Percentiles rank a stretch among this genome's conserved stretches.
Conservation (phyloP, 1,140 invertebrate genomes). For the Thereuonema tuberculata region DNA sequence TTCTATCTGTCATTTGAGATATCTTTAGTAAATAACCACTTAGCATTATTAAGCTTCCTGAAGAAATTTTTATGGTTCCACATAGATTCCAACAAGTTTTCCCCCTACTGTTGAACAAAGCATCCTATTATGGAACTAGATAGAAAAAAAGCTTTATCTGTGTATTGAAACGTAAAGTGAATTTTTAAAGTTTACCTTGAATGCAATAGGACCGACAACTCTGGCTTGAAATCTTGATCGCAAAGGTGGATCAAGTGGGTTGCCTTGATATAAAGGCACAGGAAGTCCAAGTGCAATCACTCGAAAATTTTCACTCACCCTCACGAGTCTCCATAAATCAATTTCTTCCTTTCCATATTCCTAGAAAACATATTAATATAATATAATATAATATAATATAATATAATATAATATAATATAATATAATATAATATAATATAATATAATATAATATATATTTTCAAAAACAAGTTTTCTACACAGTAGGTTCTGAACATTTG, state of each 20-base stretch:
- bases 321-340: constrained; percentile 68
- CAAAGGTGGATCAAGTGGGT: constrained; percentile 88
- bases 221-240: constrained; percentile 87
- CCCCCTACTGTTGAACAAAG: too few species aligned
- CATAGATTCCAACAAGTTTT: too few species aligned
- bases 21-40: too few species aligned
- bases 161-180: too few species aligned
- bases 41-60: too few species aligned
- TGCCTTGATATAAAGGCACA: constrained; percentile 73
- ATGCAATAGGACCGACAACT: constrained; percentile 46
- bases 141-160: too few species aligned
- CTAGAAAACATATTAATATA: constrained; percentile 34
- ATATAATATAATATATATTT: not conserved
- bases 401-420: too few species aligned
- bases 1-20: too few species aligned
- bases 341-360: constrained; percentile 61
- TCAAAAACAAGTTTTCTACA: not conserved
- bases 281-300: constrained; percentile 82
- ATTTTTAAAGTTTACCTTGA: constrained; percentile 28
- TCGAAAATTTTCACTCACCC: constrained; percentile 80
- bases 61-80: too few species aligned
- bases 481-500: too few species aligned
- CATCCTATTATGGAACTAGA: too few species aligned
- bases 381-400: constrained; percentile 3
- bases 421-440: not conserved